These are phyloP conservation scores for Xyrauchen texanus DNA, from an alignment of 2,113 vertebrate species.

Conservation along the genomic window DNA sequence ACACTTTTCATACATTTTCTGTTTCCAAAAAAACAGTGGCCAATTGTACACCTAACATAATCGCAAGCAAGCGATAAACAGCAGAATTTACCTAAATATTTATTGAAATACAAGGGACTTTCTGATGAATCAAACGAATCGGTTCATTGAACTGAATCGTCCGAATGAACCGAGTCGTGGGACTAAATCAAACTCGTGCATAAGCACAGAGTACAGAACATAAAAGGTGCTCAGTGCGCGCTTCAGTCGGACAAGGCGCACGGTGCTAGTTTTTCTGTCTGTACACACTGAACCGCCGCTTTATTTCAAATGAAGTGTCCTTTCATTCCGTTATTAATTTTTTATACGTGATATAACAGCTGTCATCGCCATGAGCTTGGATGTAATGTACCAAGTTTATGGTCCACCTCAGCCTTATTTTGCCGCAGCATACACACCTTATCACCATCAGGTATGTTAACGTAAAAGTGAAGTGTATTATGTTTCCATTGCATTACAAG, in stretches of 20 bases:
- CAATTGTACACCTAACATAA: too few relatives aligned
- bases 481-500: background rate
- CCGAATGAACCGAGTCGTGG: slow-evolving; percentile 1
- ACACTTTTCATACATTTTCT: too few relatives aligned
- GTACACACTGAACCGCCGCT: slow-evolving; percentile 28
- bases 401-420: slow-evolving; percentile 91
- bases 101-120: too few relatives aligned
- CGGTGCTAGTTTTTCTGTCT: slow-evolving; percentile 34
- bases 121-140: background rate
- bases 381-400: slow-evolving; percentile 98
- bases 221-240: slow-evolving; percentile 18
- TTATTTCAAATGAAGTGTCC: slow-evolving; percentile 69
- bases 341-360: slow-evolving; percentile 64
- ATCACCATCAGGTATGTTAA: slow-evolving; percentile 86
- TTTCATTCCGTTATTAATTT: slow-evolving; percentile 51
- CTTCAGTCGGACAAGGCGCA: slow-evolving; percentile 30
- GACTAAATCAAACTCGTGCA: background rate
- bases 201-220: slow-evolving; percentile 22
- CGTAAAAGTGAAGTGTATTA: background rate
- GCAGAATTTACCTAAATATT: too few relatives aligned
- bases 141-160: background rate
- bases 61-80: too few relatives aligned
- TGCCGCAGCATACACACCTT: slow-evolving; percentile 84
- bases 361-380: slow-evolving; percentile 92
- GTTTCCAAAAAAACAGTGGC: too few relatives aligned